These are phyloP conservation scores for Eilema caniola DNA, from an alignment of 2,888 invertebrate species.

Conservation along the genomic window DNA sequence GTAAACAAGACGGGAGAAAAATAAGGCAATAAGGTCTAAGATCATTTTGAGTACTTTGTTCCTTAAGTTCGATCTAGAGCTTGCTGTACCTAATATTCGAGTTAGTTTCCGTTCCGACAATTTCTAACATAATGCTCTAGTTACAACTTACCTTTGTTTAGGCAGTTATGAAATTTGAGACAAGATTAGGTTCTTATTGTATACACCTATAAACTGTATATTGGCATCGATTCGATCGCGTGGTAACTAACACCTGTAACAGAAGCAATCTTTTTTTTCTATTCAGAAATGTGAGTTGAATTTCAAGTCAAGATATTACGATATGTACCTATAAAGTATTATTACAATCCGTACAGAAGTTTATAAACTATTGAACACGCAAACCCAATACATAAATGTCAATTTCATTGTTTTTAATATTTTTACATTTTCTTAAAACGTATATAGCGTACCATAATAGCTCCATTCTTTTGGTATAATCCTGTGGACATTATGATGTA, in stretches of 20 bases:
- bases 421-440: too few species aligned
- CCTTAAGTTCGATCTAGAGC: too few species aligned
- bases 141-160: neutral
- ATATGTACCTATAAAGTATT: neutral
- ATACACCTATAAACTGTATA: neutral
- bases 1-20: too few species aligned
- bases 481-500: too few species aligned
- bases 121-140: too few species aligned
- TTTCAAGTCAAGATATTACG: neutral
- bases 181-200: neutral
- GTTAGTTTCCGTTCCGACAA: too few species aligned
- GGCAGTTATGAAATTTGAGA: neutral
- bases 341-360: neutral
- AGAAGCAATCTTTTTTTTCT: neutral
- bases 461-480: too few species aligned
- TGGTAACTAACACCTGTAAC: neutral
- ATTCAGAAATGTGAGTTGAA: slow-evolving; percentile 1
- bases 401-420: neutral
- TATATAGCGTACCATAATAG: too few species aligned
- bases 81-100: too few species aligned
- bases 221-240: neutral
- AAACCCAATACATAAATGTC: neutral
- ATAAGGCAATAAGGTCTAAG: too few species aligned
- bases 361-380: neutral
- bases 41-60: too few species aligned